Base-by-base conservation (phyloP, 1,140 invertebrate genomes). In the Nylanderia fulva region DNA sequence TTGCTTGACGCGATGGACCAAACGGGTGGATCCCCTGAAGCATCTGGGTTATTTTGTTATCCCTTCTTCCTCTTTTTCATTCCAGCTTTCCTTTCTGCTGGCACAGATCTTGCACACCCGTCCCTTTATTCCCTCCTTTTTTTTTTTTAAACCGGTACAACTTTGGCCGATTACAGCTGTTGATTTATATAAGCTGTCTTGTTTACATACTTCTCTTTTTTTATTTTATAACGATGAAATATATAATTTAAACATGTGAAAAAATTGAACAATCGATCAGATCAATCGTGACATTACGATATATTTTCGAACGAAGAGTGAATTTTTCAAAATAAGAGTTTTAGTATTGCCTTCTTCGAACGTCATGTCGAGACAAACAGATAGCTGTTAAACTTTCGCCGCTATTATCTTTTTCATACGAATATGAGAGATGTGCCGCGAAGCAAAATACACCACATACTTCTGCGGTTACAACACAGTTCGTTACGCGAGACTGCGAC, bases 31-130 rank as follows among this genome's bases (percentile, higher is more conserved):
- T 66, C 85, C 33, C 68, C 52, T 75, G 56, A 69, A 85, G 88
- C 89, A 91, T 89, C 87, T 90, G 89, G 87, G 88, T 90, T 87
- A 90, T 86, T 88, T 87, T 85, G 69, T 61, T 79, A 58, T 13
- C 24, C 76, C 36, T 58, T 66, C 27, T 54, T 74, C 21, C 39
- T 39, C 33, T 74, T 63, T 64, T 56, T 13, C 85, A 45, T 36
- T 60, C 13, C 45, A 15, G 11, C 60, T 66, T 63, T 63, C 48
- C 84, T 84, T 79, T 61, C 80, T 24, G 18, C 64, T 66, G 52
- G 61, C 71, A 83, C 68, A 85, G 85, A 69, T 83, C 76, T 83
- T 72, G 77, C 82, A 72, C 77, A 82, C 77, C 58, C 84, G 87
- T 88, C 88, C 82, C 85, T 91, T 92, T 91, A 90, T 91, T 85